Evolutionary conservation across 2,113 vertebrate species (phyloP).

Genomic region (Alouatta palliata): DNA sequence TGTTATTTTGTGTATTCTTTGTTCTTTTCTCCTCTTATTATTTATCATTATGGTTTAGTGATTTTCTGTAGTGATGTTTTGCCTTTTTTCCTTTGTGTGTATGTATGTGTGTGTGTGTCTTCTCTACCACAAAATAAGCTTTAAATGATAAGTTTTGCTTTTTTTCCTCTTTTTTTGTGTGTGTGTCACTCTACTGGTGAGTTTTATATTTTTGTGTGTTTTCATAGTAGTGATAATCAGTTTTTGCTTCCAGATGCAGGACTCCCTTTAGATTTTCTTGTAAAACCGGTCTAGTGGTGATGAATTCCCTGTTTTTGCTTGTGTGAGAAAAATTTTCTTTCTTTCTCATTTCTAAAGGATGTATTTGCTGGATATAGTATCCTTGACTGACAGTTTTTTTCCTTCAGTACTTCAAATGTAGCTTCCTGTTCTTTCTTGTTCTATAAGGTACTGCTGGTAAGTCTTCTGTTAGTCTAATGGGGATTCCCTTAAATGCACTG

Average conservation of each 20-base stretch:
- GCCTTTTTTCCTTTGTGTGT: neutral
- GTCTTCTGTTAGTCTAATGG: neutral
- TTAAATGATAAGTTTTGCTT: neutral
- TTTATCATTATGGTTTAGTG: neutral
- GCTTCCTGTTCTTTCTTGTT: neutral
- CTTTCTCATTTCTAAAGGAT: neutral
- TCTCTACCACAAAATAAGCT: no score
- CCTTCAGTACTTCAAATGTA: neutral
- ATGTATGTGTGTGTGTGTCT: neutral
- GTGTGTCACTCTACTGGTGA: neutral
- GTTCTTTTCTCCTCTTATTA: neutral
- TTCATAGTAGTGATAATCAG: neutral
- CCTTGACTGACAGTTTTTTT: neutral
- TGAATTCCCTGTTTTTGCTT: neutral
- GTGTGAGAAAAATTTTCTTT: neutral
- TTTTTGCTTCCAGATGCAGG: neutral
- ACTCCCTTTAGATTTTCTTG: neutral
- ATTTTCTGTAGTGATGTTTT: neutral
- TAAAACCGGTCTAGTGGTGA: neutral
- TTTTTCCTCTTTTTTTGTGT: neutral
- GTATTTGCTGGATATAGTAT: neutral
- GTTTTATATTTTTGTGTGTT: neutral
- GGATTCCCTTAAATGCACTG: neutral
- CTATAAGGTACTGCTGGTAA: neutral
- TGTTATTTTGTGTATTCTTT: neutral